Base-by-base conservation (phyloP, 2,888 invertebrate genomes). In the Folsomia manolachei region DNA sequence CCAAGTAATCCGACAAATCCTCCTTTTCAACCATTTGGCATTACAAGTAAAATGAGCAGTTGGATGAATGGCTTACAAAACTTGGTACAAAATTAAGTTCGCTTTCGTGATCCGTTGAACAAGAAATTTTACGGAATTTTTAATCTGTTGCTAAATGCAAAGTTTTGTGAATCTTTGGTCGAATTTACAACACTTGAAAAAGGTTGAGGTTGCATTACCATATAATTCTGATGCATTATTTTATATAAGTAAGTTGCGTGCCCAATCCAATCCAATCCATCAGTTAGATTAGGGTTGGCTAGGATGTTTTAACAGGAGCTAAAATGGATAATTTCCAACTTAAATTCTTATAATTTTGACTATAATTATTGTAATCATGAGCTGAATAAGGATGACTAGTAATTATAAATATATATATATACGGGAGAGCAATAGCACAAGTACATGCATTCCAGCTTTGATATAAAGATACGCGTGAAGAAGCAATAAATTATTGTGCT, bases 331-430 rank as follows among this genome's bases (percentile, higher is more conserved):
- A 77, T 77, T 77, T 75, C 72, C 71, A 65, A 60, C 70, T 70
- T 71, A 77, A 77, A 77, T 76, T 77, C 77, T 77, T 75, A 74
- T 77, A 77, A 77, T 77, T 77, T 77, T 71, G 73, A 73, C 69
- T n/a, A n/a, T 77, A 77, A 77, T 77, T 77, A 77, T 77, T 77
- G 75, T 77, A 75, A 77, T 77, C 75, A 75, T 71, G 69, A 66
- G 53, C 53, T 71, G 73, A 71, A 67, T 71, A 71, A 69, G 70
- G 64, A 70, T 68, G 71, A 68, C 63, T 74, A 71, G 72, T 77
- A 73, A 77, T 77, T 77, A 73, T 73, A 75, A 69, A 77, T 75
- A 70, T 75, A 72, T 77, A 75, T 73, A 72, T 77, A 75, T 75
- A 73, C 75, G 70, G 62, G 71, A n/a, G n/a, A n/a, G 68, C 73